A percentile compares a stretch with the other conserved stretches of the same genome.
These are phyloP conservation scores for Leucozona laternaria DNA, from an alignment of 2,888 invertebrate species.

Conservation along the genomic window DNA sequence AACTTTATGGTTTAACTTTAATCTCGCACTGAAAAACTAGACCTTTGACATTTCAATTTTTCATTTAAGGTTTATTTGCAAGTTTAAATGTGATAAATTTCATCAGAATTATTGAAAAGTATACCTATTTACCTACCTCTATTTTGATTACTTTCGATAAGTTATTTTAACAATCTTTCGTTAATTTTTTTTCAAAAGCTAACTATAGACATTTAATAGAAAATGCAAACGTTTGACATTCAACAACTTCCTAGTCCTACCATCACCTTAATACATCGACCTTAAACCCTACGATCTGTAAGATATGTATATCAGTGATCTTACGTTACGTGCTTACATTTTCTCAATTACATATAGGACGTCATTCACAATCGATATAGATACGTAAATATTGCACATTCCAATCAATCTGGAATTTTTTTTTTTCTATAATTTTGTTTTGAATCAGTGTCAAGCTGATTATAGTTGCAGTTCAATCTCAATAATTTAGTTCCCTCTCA, in stretches of 20 bases:
- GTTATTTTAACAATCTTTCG: too few relatives aligned
- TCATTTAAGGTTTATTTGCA: too few relatives aligned
- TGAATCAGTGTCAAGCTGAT: slow-evolving; percentile 47
- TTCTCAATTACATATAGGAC: slow-evolving; percentile 51
- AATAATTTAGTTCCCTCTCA: slow-evolving; percentile 40
- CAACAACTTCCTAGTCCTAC: background rate
- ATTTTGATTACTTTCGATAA: too few relatives aligned
- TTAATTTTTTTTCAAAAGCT: background rate
- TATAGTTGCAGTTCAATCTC: slow-evolving; percentile 40
- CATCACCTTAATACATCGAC: background rate
- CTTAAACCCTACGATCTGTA: background rate
- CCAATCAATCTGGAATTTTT: slow-evolving; percentile 29
- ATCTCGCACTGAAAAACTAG: too few relatives aligned
- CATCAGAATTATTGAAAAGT: too few relatives aligned
- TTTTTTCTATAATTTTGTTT: slow-evolving; percentile 20
- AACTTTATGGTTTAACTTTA: too few relatives aligned
- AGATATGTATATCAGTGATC: background rate
- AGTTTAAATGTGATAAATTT: too few relatives aligned
- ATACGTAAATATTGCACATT: slow-evolving; percentile 39
- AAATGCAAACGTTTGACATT: background rate
- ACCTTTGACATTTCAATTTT: too few relatives aligned
- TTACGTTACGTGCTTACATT: slow-evolving; percentile 52
- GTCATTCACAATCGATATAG: slow-evolving; percentile 50
- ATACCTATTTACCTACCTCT: too few relatives aligned
- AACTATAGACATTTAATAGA: background rate